These are phyloP conservation scores for Xylota sylvarum DNA, from an alignment of 2,888 invertebrate genomes.

Conservation along the genomic window DNA sequence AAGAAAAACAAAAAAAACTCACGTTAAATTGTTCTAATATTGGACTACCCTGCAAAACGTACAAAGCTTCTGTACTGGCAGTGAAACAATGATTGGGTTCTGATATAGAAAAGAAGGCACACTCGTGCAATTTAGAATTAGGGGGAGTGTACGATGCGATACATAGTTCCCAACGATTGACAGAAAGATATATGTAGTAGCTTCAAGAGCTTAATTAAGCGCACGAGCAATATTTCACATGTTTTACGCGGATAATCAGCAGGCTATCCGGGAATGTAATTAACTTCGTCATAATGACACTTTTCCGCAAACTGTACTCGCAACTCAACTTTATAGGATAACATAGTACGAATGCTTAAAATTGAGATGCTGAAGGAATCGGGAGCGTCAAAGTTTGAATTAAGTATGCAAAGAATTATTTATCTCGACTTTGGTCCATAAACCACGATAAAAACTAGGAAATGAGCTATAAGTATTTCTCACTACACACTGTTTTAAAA, in stretches of 20 bases:
- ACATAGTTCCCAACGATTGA: constrained; percentile 3
- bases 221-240: constrained; percentile 10
- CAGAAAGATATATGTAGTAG: too few relatives aligned
- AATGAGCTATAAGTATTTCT: too few relatives aligned
- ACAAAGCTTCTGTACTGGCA: constrained; percentile 16
- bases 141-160: constrained; percentile 15
- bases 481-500: too few relatives aligned
- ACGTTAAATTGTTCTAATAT: background rate
- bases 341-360: too few relatives aligned
- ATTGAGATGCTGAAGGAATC: too few relatives aligned
- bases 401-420: too few relatives aligned
- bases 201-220: constrained; percentile 14
- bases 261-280: constrained; percentile 16
- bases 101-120: constrained; percentile 6
- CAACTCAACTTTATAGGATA: constrained; percentile 7
- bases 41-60: constrained; percentile 1
- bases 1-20: background rate
- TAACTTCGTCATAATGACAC: constrained; percentile 4
- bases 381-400: too few relatives aligned
- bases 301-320: constrained; percentile 7
- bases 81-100: constrained; percentile 23
- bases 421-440: too few relatives aligned
- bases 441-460: too few relatives aligned
- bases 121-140: constrained; percentile 10
- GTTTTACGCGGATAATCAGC: background rate